Evolutionary conservation across 2,888 invertebrate genomes (phyloP).

Genomic region (Lamellibrachia columna): DNA sequence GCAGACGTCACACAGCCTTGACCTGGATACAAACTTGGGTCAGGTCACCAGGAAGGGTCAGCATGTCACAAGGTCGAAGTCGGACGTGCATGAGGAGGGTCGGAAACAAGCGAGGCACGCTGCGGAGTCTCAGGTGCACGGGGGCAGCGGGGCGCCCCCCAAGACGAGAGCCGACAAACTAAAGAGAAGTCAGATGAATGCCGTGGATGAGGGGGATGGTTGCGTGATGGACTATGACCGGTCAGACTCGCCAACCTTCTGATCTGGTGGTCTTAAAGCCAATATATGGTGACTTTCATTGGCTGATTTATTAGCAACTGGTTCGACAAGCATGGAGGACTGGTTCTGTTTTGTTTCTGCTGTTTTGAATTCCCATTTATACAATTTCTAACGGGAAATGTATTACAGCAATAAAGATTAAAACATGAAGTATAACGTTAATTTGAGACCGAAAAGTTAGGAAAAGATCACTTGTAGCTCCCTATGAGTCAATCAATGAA

Average conservation of each 20-base stretch:
- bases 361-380: too few species aligned
- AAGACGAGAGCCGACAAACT: not conserved
- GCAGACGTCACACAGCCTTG: not conserved
- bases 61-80: constrained; percentile 12
- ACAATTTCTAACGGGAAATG: too few species aligned
- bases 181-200: not conserved
- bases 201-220: not conserved
- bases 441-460: too few species aligned
- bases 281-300: not conserved
- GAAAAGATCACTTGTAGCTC: too few species aligned
- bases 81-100: not conserved
- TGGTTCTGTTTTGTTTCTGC: too few species aligned
- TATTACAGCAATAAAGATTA: too few species aligned
- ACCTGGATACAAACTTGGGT: not conserved
- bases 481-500: too few species aligned
- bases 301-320: not conserved
- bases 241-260: not conserved
- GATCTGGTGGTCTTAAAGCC: not conserved
- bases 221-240: not conserved
- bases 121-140: not conserved
- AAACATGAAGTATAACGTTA: too few species aligned
- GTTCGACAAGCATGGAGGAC: too few species aligned
- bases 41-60: not conserved
- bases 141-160: not conserved
- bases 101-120: not conserved